phyloP scores from a whole-genome alignment of 1,140 invertebrate species.

The Brachionus paranguensis region DNA sequence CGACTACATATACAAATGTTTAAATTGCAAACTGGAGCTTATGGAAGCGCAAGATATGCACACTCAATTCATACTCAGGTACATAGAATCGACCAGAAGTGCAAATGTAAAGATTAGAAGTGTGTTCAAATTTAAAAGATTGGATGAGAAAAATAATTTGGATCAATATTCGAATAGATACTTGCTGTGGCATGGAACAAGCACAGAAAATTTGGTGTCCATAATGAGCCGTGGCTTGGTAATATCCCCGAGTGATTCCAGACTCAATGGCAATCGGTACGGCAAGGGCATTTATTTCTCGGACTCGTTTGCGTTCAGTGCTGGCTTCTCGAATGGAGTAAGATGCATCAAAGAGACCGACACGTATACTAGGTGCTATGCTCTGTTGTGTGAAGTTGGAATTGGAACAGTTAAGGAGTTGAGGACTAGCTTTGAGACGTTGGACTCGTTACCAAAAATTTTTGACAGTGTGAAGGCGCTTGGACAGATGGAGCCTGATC shows the following conservation, averaged over 20 bases:
- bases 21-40: slow-evolving; percentile 50
- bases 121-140: slow-evolving; percentile 50
- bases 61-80: slow-evolving; percentile 56
- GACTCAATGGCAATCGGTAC: slow-evolving; percentile 51
- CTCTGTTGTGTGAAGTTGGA: slow-evolving; percentile 45
- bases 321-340: not conserved
- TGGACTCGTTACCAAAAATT: slow-evolving; percentile 42
- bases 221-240: slow-evolving; percentile 53
- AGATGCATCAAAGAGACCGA: not conserved
- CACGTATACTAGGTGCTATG: not conserved
- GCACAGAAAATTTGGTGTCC: slow-evolving; percentile 52
- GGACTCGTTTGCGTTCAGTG: not conserved
- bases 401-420: slow-evolving; percentile 47
- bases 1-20: slow-evolving; percentile 56
- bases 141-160: slow-evolving; percentile 46
- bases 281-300: slow-evolving; percentile 48
- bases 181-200: slow-evolving; percentile 57
- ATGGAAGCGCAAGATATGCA: slow-evolving; percentile 48
- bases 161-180: slow-evolving; percentile 41
- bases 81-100: slow-evolving; percentile 51
- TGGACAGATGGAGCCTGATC: slow-evolving; percentile 45
- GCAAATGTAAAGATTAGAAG: slow-evolving; percentile 46
- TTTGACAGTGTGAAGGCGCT: slow-evolving; percentile 47
- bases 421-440: slow-evolving; percentile 43
- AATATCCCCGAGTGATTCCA: slow-evolving; percentile 51